Evolutionary conservation across 2,113 vertebrate genomes (phyloP).

Genomic region (Coturnix japonica): DNA sequence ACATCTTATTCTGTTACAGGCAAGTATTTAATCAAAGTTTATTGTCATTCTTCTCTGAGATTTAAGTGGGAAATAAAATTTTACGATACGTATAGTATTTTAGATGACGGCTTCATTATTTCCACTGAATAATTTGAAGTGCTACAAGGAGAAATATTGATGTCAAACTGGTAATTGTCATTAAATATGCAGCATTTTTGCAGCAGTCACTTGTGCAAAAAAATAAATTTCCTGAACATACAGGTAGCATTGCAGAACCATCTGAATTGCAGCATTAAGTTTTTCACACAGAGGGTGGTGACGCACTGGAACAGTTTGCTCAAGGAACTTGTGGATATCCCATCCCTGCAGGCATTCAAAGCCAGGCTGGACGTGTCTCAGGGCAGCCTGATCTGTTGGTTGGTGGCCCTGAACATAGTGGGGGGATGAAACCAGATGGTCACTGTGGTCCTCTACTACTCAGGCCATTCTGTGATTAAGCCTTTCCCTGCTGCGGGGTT

Average conservation of each 20-base stretch:
- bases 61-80: constrained; percentile 79
- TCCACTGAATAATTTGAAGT: constrained; percentile 64
- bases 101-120: constrained; percentile 76
- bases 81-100: constrained; percentile 73
- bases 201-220: constrained; percentile 40
- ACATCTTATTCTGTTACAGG: constrained; percentile 67
- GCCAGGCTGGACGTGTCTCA: no score
- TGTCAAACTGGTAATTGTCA: constrained; percentile 63
- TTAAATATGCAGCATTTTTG: constrained; percentile 65
- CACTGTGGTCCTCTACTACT: no score
- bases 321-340: no score
- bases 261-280: background rate
- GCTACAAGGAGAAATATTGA: constrained; percentile 67
- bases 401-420: no score
- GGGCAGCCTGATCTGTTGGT: no score
- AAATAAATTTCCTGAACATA: constrained; percentile 8
- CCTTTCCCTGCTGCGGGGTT: background rate
- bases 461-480: background rate
- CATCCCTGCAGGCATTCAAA: no score
- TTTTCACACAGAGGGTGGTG: background rate
- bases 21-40: constrained; percentile 78
- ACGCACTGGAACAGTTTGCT: no score
- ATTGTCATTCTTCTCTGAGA: constrained; percentile 78
- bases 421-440: no score
- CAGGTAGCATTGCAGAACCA: background rate